Evolutionary conservation across 35 echinoderm and acorn worm genomes (phyloP).

Genomic region (Hemicentrotus pulcherrimus): DNA sequence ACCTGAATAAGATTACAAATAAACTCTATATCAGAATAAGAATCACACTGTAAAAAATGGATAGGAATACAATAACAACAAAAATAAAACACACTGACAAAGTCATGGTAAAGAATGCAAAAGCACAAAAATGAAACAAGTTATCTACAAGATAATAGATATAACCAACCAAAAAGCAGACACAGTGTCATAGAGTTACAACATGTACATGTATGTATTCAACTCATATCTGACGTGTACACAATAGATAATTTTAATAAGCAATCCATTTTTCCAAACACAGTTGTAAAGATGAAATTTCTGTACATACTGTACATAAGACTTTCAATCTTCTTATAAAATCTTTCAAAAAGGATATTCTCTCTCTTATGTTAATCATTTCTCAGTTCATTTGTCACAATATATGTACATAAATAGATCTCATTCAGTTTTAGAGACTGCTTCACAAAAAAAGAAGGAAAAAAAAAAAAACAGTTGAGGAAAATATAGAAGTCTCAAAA

Average conservation of each 20-base stretch:
- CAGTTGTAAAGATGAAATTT: constrained; percentile 21
- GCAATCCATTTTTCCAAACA: neutral
- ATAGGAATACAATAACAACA: neutral
- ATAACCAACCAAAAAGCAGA: constrained; percentile 8
- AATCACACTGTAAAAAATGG: neutral
- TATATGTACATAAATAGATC: constrained; percentile 49
- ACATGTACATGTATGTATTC: neutral
- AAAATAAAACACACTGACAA: neutral
- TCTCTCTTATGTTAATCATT: neutral
- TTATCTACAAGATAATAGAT: constrained; percentile 27
- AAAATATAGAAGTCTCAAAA: constrained; percentile 46
- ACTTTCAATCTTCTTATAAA: constrained; percentile 28
- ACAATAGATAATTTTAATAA: neutral
- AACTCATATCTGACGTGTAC: neutral
- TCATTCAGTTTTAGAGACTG: constrained; percentile 1
- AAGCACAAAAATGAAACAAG: neutral
- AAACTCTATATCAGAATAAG: neutral
- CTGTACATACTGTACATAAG: constrained; percentile 39
- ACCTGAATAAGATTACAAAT: constrained; percentile 4
- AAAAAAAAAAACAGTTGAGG: neutral
- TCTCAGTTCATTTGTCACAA: neutral
- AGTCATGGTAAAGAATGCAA: constrained; percentile 1
- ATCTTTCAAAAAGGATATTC: constrained; percentile 14
- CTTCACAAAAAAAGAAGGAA: neutral
- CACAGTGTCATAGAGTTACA: constrained; percentile 29